Evolutionary conservation across 2,113 vertebrate genomes (phyloP), one percentile per base, ranked within the genome.

Genomic region (Oncorhynchus kisutch): DNA sequence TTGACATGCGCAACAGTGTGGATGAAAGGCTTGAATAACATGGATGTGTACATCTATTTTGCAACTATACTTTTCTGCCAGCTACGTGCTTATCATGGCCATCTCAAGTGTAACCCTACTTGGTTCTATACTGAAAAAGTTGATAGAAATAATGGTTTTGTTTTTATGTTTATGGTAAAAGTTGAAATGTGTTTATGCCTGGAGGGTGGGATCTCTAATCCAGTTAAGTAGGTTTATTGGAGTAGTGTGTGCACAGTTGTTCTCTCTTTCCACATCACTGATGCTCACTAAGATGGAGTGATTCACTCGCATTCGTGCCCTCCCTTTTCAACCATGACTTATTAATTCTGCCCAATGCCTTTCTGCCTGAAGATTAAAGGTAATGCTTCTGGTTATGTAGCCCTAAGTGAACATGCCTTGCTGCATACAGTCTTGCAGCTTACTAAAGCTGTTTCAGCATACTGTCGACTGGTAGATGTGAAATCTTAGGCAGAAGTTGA

Each of bases 211-310:
- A 88, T 84, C 82, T 82, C 84, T 88, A 92, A 90, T 90, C 88
- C 88, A 91, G 86, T 91, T 85, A 89, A 90, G 83, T 84, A 82
- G 85, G 76, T 90, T 89, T 91, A 85, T 87, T 88, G 84, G 83
- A 86, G 81, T 73, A 88, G 83, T 73, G 31, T 87, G 85, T 83
- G 81, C 79, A 84, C 84, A 87, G 82, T 87, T 80, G 73, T 79
- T 84, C 85, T 88, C 87, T 87, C 84, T 90, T 86, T 81, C 86
- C 83, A 89, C 84, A 86, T 90, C 91, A 91, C 79, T 73, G 85
- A 74, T 85, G 78, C 81, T 80, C 87, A 71, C 60, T 54, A 59
- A 75, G 59, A 88, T 83, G 80, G 82, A 82, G 57, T 81, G 81
- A 90, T 88, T 91, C 85, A 88, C 20, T 20, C 18, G 18, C 16